phyloP scores from a whole-genome alignment of 2,797 vertebrate species.

The Acanthis flammea region DNA sequence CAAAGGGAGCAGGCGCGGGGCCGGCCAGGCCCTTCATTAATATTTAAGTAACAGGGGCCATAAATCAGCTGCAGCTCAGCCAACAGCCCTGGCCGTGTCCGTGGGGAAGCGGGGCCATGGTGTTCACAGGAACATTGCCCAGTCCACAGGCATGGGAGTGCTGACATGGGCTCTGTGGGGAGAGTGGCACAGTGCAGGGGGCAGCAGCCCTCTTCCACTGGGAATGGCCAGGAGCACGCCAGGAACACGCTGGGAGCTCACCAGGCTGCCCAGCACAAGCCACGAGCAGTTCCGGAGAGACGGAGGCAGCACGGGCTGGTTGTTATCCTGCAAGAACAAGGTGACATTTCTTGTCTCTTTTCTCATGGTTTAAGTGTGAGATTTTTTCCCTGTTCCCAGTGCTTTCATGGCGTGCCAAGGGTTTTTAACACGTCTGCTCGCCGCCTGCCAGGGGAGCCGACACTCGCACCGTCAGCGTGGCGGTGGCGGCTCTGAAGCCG shows the following conservation, averaged over 20 bases:
- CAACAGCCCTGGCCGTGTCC: not conserved
- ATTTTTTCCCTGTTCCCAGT: not conserved
- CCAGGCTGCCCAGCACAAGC: not conserved
- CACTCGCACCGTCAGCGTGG: not conserved
- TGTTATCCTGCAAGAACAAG: slow-evolving; percentile 32
- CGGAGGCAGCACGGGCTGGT: fast-evolving
- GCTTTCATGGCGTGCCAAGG: slow-evolving; percentile 59
- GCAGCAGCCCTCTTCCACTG: not conserved
- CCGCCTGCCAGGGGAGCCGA: slow-evolving; percentile 33
- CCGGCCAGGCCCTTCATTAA: not conserved
- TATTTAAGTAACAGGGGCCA: not conserved
- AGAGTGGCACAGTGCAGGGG: not conserved
- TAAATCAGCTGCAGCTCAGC: slow-evolving; percentile 5
- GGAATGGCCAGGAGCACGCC: fast-evolving
- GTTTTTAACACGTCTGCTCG: slow-evolving; percentile 53
- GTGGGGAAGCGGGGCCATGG: not conserved
- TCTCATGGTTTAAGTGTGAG: slow-evolving; percentile 28
- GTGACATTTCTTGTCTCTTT: slow-evolving; percentile 56
- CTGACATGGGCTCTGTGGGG: not conserved
- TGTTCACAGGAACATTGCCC: not conserved
- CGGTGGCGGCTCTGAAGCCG: not conserved
- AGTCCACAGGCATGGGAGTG: not conserved
- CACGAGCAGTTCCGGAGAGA: not conserved
- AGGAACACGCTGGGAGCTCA: not conserved
- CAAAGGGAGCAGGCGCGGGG: not conserved